phyloP scores from a whole-genome alignment of 1,140 invertebrate species.

The Ephestia elutella region DNA sequence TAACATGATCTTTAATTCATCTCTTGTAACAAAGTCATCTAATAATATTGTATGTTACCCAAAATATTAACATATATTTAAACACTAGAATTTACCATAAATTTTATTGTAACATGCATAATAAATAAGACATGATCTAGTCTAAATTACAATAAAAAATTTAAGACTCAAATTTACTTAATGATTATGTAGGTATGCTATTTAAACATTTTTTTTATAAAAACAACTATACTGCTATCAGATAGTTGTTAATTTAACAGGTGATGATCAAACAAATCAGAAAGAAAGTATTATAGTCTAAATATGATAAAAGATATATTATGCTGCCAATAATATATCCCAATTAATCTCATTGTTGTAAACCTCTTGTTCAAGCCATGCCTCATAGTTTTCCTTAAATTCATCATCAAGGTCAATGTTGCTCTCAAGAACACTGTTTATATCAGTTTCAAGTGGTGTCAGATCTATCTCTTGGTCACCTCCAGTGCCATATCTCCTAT shows the following conservation, averaged over 20 bases:
- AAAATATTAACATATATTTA: background rate
- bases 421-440: constrained; percentile 87
- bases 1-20: background rate
- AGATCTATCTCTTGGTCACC: constrained; percentile 78
- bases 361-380: constrained; percentile 98
- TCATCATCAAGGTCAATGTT: constrained; percentile 92
- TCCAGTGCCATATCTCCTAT: constrained; percentile 84
- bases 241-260: background rate
- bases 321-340: constrained; percentile 74
- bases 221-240: background rate
- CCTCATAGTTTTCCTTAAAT: constrained; percentile 96
- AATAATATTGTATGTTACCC: background rate
- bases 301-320: background rate
- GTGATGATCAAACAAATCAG: background rate
- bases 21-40: background rate
- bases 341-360: constrained; percentile 89
- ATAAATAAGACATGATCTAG: background rate
- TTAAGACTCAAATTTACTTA: background rate
- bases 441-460: constrained; percentile 89
- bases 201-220: background rate
- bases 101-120: background rate
- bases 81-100: background rate
- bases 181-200: background rate
- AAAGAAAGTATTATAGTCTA: background rate
- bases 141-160: background rate